These are phyloP conservation scores for Hermaeophaga mercurialis DNA, from an alignment of 2,888 invertebrate species.

Conservation along the genomic window DNA sequence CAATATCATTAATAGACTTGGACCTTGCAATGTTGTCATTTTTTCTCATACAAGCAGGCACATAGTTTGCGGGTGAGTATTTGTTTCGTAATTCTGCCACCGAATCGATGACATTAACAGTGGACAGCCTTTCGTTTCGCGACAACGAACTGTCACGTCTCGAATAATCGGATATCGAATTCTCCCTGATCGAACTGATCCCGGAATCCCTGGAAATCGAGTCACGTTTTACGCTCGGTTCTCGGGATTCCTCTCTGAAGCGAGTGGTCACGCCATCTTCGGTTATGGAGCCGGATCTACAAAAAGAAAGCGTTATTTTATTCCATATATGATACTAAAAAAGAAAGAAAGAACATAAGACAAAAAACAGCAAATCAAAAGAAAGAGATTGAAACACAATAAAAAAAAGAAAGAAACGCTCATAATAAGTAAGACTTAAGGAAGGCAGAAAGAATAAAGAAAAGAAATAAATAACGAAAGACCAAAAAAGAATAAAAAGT, in stretches of 20 bases:
- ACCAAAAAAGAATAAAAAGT: no score
- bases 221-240: slow-evolving; percentile 51
- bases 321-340: no score
- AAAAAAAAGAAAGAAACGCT: no score
- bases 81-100: slow-evolving; percentile 73
- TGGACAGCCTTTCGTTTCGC: slow-evolving; percentile 42
- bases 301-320: no score
- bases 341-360: not conserved
- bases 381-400: no score
- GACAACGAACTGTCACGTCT: slow-evolving; percentile 62
- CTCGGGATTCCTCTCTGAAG: slow-evolving; percentile 57
- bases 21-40: slow-evolving; percentile 56
- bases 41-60: slow-evolving; percentile 60
- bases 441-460: no score
- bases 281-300: slow-evolving; percentile 54
- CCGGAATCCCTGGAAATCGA: slow-evolving; percentile 48
- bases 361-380: no score
- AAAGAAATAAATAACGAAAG: no score
- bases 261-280: slow-evolving; percentile 57
- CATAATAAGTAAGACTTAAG: no score
- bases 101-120: slow-evolving; percentile 52
- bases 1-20: slow-evolving; percentile 67
- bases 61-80: slow-evolving; percentile 77
- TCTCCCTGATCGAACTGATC: slow-evolving; percentile 52
- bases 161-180: slow-evolving; percentile 54